Conservation (phyloP, 37 sponge, comb jelly and placozoan species). For the Hexactinellida sp. region DNA sequence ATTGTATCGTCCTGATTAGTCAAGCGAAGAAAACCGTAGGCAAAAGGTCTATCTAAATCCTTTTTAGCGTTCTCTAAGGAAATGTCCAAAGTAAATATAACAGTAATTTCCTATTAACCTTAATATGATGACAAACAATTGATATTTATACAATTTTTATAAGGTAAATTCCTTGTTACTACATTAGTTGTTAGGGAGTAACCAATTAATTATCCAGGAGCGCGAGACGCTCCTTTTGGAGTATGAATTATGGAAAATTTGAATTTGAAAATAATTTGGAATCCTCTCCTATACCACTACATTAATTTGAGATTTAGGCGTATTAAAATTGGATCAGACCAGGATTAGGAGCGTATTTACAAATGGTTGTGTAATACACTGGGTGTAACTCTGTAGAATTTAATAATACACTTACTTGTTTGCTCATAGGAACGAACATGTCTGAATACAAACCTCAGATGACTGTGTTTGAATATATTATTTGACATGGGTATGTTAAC, state of each 20-base stretch:
- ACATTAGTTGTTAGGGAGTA: not conserved
- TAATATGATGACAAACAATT: too few species aligned
- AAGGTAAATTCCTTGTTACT: not conserved
- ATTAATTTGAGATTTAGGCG: not conserved
- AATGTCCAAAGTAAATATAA: not conserved
- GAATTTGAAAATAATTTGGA: too few species aligned
- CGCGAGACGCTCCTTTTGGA: too few species aligned
- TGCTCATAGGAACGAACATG: slow-evolving; percentile 26
- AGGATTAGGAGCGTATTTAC: too few species aligned
- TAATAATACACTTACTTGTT: not conserved
- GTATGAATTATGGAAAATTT: too few species aligned
- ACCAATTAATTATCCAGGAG: not conserved
- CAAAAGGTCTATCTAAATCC: slow-evolving; percentile 53
- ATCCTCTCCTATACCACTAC: too few species aligned
- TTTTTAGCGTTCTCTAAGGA: slow-evolving; percentile 20
- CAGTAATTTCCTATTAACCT: too few species aligned
- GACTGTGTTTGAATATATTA: slow-evolving; percentile 20
- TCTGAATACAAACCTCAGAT: slow-evolving; percentile 51
- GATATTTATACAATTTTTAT: too few species aligned
- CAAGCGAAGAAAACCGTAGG: slow-evolving; percentile 53
- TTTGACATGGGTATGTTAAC: not conserved
- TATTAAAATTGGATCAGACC: not conserved
- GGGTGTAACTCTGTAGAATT: too few species aligned
- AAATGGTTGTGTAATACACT: not conserved
- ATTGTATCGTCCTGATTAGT: slow-evolving; percentile 52